Evolutionary conservation across 2,797 vertebrate genomes (phyloP), one percentile per base, ranked within the genome.

Genomic region (Mormyrops attenuatus): DNA sequence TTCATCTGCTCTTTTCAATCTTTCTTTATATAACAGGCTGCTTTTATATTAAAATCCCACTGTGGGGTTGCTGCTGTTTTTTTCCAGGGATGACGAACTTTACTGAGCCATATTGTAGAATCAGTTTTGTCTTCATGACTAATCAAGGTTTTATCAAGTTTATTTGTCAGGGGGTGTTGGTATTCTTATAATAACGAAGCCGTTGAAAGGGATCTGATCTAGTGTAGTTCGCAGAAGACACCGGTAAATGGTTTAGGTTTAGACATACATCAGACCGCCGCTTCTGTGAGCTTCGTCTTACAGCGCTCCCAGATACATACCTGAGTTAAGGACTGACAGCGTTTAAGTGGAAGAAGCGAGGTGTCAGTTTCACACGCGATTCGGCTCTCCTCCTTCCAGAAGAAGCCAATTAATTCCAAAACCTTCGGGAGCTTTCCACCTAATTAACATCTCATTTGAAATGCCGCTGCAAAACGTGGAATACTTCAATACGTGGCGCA

Each of bases 391-490:
- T 92, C 91, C 89, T 90, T 88, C 85, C 91, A 91, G 92, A 92
- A 93, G 93, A 91, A 94, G 94, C 94, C 93, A 96, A 95, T 96
- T 95, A 94, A 94, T 94, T 94, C 90, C 53, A 89, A 86, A 94
- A 90, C 91, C 88, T 91, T 89, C 91, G 93, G 88, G 91, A 88
- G 90, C 85, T 47, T 88, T 88, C 87, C 85, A 8, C 47, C 49
- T 88, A 52, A 82, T 80, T 89, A 88, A 66, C 55, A 88, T 89
- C 85, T 49, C 85, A 41, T 89, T 66, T 89, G 57, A 89, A 89
- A 86, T 69, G 52, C 84, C 69, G 85, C 60, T 13, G 38, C 69
- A 87, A 86, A 86, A 89, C 44, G 34, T 52, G 5, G 53, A 13
- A 34, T 85, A 22, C 84, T 13, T 82, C 77, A 82, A 82, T 82